Percentiles rank a stretch among this genome's conserved stretches.
phyloP scores from a whole-genome alignment of 2,797 vertebrate species.

The Telmatherina bonti region DNA sequence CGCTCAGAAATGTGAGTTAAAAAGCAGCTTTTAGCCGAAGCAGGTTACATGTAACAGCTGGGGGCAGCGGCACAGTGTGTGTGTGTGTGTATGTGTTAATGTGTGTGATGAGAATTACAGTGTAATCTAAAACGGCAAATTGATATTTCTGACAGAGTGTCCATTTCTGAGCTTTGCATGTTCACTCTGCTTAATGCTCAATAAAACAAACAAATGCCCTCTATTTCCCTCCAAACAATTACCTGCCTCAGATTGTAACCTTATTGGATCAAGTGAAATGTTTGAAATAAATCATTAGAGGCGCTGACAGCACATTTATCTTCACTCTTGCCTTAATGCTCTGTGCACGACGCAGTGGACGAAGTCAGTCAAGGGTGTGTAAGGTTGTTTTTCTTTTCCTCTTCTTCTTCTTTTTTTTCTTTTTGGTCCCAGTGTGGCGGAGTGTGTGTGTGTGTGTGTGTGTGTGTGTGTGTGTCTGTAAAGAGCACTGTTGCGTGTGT shows the following conservation, averaged over 20 bases:
- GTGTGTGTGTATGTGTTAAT: constrained; percentile 12
- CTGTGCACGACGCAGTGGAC: constrained; percentile 75
- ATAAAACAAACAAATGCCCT: constrained; percentile 79
- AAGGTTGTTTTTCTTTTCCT: constrained; percentile 4
- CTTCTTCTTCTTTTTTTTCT: constrained; percentile 9
- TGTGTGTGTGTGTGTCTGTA: constrained; percentile 82
- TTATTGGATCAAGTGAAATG: constrained; percentile 81
- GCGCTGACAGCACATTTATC: constrained; percentile 86
- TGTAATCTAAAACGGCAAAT: constrained; percentile 44
- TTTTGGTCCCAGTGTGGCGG: constrained; percentile 60
- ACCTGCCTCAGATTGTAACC: constrained; percentile 81
- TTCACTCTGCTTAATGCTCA: constrained; percentile 74
- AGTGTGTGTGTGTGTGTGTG: constrained; percentile 81
- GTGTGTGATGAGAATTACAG: constrained; percentile 40
- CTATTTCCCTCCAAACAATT: constrained; percentile 79
- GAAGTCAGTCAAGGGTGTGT: constrained; percentile 74
- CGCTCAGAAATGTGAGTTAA: too few species aligned
- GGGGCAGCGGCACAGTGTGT: too few species aligned
- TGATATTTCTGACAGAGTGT: constrained; percentile 70
- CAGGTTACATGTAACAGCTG: too few species aligned
- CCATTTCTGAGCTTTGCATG: constrained; percentile 64
- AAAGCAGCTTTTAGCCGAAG: too few species aligned
- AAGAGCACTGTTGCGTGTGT: constrained; percentile 80
- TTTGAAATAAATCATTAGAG: constrained; percentile 86
- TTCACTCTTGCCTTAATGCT: constrained; percentile 81